phyloP scores from a whole-genome alignment of 2,797 vertebrate genomes.

The Siniperca undulata region DNA sequence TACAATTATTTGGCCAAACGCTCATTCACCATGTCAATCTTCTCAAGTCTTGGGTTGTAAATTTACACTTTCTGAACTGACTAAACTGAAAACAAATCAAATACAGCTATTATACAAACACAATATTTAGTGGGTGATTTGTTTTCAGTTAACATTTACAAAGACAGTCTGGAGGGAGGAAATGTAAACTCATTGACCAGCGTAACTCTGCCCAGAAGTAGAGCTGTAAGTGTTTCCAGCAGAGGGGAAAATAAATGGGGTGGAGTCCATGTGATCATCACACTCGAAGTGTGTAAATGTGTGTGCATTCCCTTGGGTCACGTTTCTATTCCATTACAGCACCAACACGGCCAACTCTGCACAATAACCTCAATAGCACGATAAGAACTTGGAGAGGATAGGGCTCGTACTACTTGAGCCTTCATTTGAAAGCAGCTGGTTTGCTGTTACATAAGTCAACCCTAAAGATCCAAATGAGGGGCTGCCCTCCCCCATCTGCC shows the following conservation, averaged over 20 bases:
- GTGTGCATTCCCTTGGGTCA: conserved; percentile 56
- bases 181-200: conserved; percentile 47
- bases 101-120: conserved; percentile 22
- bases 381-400: conserved; percentile 51
- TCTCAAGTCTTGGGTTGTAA: neutral
- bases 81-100: conserved; percentile 8
- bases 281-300: conserved; percentile 61
- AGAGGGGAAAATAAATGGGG: conserved; percentile 61
- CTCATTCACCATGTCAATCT: neutral
- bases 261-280: conserved; percentile 65
- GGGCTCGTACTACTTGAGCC: conserved; percentile 9
- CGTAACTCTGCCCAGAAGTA: conserved; percentile 47
- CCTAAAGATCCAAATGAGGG: conserved; percentile 35
- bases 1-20: neutral
- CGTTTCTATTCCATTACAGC: conserved; percentile 70
- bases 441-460: conserved; percentile 52
- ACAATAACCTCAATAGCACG: conserved; percentile 64
- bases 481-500: conserved; percentile 34
- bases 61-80: conserved; percentile 5
- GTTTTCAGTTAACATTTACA: conserved; percentile 47
- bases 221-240: conserved; percentile 61
- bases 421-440: conserved; percentile 47
- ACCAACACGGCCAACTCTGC: conserved; percentile 39
- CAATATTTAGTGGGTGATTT: conserved; percentile 29
- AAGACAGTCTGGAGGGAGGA: conserved; percentile 20